Conservation (phyloP, 2,888 invertebrate species). For the Crepidodera aurea region DNA sequence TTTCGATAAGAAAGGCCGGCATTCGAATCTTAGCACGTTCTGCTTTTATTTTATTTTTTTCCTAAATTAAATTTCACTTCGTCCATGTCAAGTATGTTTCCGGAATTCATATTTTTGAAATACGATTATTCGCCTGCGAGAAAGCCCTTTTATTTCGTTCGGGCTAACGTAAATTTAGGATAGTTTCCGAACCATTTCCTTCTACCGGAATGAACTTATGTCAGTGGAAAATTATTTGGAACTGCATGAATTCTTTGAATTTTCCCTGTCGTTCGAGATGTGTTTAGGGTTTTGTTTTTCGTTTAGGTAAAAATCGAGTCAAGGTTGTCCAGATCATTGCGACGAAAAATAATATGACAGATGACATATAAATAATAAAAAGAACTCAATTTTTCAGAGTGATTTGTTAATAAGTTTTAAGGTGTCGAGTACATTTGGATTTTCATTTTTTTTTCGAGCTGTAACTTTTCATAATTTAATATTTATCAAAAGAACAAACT, state of each 20-base stretch:
- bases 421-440: no score
- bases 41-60: constrained; percentile 26
- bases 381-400: no score
- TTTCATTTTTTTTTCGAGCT: no score
- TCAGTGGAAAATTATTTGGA: constrained; percentile 21
- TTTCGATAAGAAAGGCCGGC: background rate
- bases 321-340: no score
- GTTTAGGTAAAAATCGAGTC: no score
- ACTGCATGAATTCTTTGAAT: background rate
- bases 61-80: constrained; percentile 31
- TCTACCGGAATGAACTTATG: constrained; percentile 16
- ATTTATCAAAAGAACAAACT: no score
- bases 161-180: constrained; percentile 19
- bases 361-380: no score
- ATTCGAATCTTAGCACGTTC: constrained; percentile 29
- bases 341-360: no score
- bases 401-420: no score
- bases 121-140: constrained; percentile 30
- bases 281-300: no score
- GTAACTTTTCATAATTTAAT: no score
- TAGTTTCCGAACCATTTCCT: constrained; percentile 30
- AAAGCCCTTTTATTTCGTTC: constrained; percentile 26
- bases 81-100: constrained; percentile 30
- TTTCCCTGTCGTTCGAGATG: background rate
- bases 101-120: constrained; percentile 34